Base-by-base conservation (phyloP, 2,797 vertebrate genomes). In the Leptodactylus fallax region DNA sequence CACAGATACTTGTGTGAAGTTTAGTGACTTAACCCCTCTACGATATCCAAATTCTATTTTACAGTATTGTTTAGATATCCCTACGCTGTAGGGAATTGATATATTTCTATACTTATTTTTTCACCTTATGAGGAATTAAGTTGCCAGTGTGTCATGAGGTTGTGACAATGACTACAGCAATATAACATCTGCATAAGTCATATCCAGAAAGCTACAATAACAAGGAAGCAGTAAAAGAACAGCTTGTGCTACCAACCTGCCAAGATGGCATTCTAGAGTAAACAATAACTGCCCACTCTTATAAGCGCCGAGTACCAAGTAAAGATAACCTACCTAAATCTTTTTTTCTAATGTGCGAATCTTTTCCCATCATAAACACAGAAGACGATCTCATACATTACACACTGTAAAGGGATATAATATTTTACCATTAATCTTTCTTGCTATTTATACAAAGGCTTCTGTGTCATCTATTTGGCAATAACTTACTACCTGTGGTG, bases 211-310 rank as follows among this genome's bases (percentile, higher is more conserved):
- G 58, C 69, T 65, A 60, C 25, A 77, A 87, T 74, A 82, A 82
- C 55, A 81, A 76, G 69, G 56, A 76, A 81, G 27, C 79, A 19
- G 45, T 55, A 76, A 87, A 82, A 72, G 79, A 87, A 87, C 86
- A 87, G 86, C 79, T 87, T 87, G 86, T 16, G 25, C 67, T 87
- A 21, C 19, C 36, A 69, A 82, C 25, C 72, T 87, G 86, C 86
- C 86, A 82, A 82, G 69, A 82, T 81, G 47, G 21, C 79, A 65
- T 76, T 25, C 85, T 65, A 53, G 55, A 87, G 65, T 87, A 87
- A 82, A 87, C 79, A 87, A 23, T 76, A 45, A 51, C 56, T 87
- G 49, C 86, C 86, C 86, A 87, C 86, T 77, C 86, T 61, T 71
- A 61, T 36, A 82, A 76, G 79, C 23, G 21, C 36, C 23, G 27